phyloP scores from a whole-genome alignment of 2,888 invertebrate genomes.

The Ametastegia equiseti region DNA sequence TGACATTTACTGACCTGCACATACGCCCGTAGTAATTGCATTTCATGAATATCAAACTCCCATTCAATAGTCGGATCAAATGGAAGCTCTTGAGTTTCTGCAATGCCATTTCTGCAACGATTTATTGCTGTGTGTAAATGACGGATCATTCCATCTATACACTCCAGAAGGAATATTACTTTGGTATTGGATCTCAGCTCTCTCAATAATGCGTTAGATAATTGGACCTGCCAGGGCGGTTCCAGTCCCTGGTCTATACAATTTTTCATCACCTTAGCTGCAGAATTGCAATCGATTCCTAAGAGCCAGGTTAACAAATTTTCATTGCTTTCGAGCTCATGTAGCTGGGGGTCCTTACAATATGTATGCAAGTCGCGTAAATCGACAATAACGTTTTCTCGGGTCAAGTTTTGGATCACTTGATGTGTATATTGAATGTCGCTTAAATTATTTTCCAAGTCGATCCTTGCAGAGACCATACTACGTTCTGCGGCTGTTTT shows the following conservation, averaged over 20 bases:
- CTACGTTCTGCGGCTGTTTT: not conserved
- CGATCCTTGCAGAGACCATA: not conserved
- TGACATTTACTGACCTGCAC: not conserved
- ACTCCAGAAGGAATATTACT: not conserved
- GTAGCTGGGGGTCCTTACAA: not conserved
- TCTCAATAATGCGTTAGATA: not conserved
- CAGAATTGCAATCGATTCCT: not conserved
- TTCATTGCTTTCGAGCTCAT: not conserved
- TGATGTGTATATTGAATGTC: not conserved
- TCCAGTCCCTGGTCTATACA: too few relatives aligned
- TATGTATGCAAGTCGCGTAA: not conserved
- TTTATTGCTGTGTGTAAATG: not conserved
- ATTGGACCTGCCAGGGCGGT: not conserved
- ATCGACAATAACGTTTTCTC: not conserved
- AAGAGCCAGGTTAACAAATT: not conserved
- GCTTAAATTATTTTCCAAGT: not conserved
- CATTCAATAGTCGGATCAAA: conserved; percentile 14
- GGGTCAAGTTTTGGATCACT: not conserved
- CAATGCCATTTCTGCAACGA: not conserved
- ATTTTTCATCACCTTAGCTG: not conserved
- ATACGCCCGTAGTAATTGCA: not conserved
- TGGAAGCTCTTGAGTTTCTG: not conserved
- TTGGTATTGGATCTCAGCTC: too few relatives aligned
- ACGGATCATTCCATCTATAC: not conserved
- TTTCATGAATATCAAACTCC: not conserved